phyloP scores from a whole-genome alignment of 2,113 vertebrate genomes.

The Tringa solitaria region DNA sequence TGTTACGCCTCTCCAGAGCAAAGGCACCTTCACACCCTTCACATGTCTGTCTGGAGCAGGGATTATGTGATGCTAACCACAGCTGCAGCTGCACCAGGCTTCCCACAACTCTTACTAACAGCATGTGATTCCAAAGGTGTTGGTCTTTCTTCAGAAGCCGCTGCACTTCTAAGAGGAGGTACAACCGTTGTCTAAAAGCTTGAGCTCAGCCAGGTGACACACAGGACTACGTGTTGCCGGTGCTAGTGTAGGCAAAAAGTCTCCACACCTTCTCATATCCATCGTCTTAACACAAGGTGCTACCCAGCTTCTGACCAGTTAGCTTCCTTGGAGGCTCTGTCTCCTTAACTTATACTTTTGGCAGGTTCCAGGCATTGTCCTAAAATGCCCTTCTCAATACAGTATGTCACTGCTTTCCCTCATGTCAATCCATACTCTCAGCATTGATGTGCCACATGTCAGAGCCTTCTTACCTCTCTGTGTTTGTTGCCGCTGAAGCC shows the following conservation, averaged over 20 bases:
- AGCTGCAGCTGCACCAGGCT: not conserved
- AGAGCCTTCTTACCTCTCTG: not conserved
- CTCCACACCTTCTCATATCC: not conserved
- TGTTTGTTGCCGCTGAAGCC: not conserved
- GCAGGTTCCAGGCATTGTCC: not conserved
- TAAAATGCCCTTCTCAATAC: not conserved
- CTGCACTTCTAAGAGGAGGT: not conserved
- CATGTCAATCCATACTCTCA: not conserved
- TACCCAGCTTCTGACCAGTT: not conserved
- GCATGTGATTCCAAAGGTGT: accelerated
- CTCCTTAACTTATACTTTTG: not conserved
- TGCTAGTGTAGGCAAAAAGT: not conserved
- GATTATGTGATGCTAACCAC: not conserved
- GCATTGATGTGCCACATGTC: not conserved
- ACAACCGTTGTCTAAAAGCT: not conserved
- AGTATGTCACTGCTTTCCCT: not conserved
- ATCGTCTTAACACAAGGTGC: not conserved
- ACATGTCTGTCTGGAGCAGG: accelerated
- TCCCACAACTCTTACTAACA: not conserved
- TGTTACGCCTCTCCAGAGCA: not conserved
- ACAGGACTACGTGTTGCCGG: not conserved
- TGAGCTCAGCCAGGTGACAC: not conserved
- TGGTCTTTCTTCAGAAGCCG: not conserved
- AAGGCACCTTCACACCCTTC: not conserved
- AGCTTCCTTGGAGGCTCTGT: not conserved